A percentile compares a stretch with the other conserved stretches of the same genome.
Evolutionary conservation across 2,888 invertebrate genomes (phyloP).

Genomic region (Athalia circularis): DNA sequence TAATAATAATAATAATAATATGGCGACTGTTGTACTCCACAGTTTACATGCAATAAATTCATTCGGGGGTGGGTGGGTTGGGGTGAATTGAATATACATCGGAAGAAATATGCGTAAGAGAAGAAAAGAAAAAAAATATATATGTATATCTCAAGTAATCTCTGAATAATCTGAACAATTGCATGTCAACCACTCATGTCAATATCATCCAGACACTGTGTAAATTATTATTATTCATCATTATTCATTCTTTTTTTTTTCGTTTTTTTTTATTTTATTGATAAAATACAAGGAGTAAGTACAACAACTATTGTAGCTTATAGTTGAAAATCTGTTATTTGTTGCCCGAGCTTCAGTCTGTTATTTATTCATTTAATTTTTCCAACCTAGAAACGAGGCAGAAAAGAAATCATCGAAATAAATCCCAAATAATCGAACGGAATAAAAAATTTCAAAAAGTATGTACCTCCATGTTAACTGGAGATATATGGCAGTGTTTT

Average conservation of each 20-base stretch:
- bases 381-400: no score
- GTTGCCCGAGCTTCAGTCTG: slow-evolving; percentile 67
- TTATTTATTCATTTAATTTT: background rate
- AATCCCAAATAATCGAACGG: background rate
- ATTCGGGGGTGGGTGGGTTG: no score
- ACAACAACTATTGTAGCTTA: slow-evolving; percentile 73
- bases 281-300: slow-evolving; percentile 73
- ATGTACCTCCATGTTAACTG: slow-evolving; percentile 8
- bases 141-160: no score
- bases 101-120: background rate
- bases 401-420: no score
- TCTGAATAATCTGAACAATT: no score
- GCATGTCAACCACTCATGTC: no score
- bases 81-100: background rate
- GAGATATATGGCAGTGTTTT: slow-evolving; percentile 29
- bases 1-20: slow-evolving; percentile 63
- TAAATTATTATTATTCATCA: background rate
- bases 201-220: background rate
- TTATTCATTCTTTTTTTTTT: background rate
- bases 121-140: no score
- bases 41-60: slow-evolving; percentile 39
- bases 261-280: slow-evolving; percentile 15
- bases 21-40: slow-evolving; percentile 61
- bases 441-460: background rate
- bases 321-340: slow-evolving; percentile 69